Conservation (phyloP, 2,113 vertebrate genomes). For the Macaca mulatta region DNA sequence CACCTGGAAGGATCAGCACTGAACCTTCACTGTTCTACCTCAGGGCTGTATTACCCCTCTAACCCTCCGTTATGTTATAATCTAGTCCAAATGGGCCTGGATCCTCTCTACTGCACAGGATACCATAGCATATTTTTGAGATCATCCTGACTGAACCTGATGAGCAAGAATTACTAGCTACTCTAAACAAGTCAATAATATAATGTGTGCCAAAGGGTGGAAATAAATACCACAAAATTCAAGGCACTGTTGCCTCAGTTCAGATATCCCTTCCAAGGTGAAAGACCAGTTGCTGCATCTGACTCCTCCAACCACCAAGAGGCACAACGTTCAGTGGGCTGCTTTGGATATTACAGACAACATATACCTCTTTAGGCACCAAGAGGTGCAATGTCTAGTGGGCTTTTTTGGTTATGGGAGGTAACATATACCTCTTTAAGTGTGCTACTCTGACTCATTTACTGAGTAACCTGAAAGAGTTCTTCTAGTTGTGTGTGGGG, state of each 20-base stretch:
- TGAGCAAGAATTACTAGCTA: not conserved
- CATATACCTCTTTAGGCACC: too few relatives aligned
- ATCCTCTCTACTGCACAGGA: not conserved
- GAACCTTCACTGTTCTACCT: not conserved
- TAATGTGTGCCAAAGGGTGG: not conserved
- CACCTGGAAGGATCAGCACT: not conserved
- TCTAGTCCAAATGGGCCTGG: not conserved
- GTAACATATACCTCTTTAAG: not conserved
- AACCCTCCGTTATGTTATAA: not conserved
- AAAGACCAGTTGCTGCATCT: not conserved
- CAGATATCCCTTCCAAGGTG: not conserved
- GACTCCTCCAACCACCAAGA: not conserved
- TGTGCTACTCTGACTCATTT: not conserved
- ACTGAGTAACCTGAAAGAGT: not conserved
- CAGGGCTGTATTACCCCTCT: not conserved
- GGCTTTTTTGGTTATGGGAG: too few relatives aligned
- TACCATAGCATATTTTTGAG: not conserved
- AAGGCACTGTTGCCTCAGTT: not conserved
- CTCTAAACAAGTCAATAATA: not conserved
- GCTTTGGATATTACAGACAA: too few relatives aligned
- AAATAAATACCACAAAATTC: not conserved
- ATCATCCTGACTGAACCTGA: not conserved
- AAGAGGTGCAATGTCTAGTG: not conserved
- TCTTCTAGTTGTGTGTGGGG: not conserved
- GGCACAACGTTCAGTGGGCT: not conserved